phyloP scores from a whole-genome alignment of 2,113 vertebrate genomes.

The Oophaga pumilio region DNA sequence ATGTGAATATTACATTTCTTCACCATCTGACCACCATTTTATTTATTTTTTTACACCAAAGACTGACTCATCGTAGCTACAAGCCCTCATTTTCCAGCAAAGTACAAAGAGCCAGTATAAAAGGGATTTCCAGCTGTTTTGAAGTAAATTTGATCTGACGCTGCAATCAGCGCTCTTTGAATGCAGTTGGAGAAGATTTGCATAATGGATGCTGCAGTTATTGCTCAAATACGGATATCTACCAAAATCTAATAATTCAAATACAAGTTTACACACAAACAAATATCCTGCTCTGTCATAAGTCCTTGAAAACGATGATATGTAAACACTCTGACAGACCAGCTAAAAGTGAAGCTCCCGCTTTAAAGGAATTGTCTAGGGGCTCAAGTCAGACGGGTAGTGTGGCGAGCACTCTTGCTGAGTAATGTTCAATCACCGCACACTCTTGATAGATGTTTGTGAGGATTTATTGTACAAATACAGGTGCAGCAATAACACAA shows the following conservation, averaged over 20 bases:
- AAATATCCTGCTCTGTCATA: neutral
- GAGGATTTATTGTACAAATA: too few species aligned
- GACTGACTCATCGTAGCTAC: constrained; percentile 15
- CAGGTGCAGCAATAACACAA: too few species aligned
- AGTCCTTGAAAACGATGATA: neutral
- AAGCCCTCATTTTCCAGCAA: neutral
- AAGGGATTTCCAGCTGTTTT: constrained; percentile 4
- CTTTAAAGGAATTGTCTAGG: neutral
- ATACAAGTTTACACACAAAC: neutral
- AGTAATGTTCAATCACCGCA: too few species aligned
- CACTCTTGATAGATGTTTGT: too few species aligned
- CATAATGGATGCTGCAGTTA: constrained; percentile 21
- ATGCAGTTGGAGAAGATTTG: neutral
- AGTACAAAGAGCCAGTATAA: constrained; percentile 26
- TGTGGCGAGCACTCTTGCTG: too few species aligned
- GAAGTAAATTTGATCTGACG: constrained; percentile 20
- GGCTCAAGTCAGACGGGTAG: too few species aligned
- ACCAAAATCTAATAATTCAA: neutral
- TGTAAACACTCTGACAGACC: neutral
- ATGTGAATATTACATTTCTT: neutral
- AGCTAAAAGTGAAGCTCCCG: neutral
- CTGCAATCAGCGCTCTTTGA: constrained; percentile 8
- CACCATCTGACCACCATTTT: neutral
- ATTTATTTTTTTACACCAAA: neutral
- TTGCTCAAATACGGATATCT: neutral